phyloP scores from a whole-genome alignment of 1,140 invertebrate genomes.

The Sitophilus oryzae region DNA sequence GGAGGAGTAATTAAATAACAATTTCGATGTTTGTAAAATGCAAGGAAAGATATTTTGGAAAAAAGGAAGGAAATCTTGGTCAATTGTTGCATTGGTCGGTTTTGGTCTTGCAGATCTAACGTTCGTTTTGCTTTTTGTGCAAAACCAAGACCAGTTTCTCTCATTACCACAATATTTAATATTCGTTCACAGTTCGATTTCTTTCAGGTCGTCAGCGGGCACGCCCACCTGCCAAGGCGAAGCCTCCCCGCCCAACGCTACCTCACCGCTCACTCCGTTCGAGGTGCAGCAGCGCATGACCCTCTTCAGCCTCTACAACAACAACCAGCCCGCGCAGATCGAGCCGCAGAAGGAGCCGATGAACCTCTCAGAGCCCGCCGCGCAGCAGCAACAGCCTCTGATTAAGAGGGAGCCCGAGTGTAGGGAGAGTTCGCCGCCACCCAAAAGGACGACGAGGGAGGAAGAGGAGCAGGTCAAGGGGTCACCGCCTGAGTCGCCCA shows the following conservation, averaged over 20 bases:
- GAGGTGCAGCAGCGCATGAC: slow-evolving; percentile 70
- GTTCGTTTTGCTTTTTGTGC: too few relatives aligned
- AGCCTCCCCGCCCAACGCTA: slow-evolving; percentile 51
- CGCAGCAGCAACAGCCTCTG: too few relatives aligned
- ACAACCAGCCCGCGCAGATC: slow-evolving; percentile 48
- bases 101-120: too few relatives aligned
- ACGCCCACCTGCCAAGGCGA: slow-evolving; percentile 52
- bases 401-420: slow-evolving; percentile 60
- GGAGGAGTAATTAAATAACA: too few relatives aligned
- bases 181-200: background rate
- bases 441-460: slow-evolving; percentile 54
- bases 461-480: slow-evolving; percentile 39
- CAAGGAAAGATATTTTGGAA: too few relatives aligned
- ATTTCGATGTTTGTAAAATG: too few relatives aligned
- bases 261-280: slow-evolving; percentile 57
- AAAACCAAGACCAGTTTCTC: too few relatives aligned
- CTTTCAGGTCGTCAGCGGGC: slow-evolving; percentile 32
- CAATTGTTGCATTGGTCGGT: too few relatives aligned
- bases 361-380: slow-evolving; percentile 52
- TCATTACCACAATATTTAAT: background rate
- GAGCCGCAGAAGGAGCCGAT: slow-evolving; percentile 57
- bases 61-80: too few relatives aligned
- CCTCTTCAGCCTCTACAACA: slow-evolving; percentile 77
- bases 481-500: background rate
- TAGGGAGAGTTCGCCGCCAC: slow-evolving; percentile 49